Conservation (phyloP, 2,888 invertebrate species). For the Agriopis leucophaearia region DNA sequence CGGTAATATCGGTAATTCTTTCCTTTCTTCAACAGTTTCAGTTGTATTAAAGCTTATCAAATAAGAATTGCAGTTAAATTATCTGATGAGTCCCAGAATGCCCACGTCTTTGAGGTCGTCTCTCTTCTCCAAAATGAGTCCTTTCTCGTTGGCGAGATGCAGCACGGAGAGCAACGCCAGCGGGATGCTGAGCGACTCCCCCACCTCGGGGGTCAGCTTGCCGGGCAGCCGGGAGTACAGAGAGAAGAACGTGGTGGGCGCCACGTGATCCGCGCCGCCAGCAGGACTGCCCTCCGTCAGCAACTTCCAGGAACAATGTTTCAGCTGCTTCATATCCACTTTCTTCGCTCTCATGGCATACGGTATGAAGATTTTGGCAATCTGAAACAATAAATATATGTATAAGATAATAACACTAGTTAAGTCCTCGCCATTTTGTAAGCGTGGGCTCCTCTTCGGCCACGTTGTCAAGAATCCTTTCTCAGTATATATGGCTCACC, state of each 20-base stretch:
- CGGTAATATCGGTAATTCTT: too few relatives aligned
- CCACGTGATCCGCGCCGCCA: conserved; percentile 58
- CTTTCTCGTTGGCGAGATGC: conserved; percentile 94
- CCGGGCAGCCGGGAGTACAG: conserved; percentile 54
- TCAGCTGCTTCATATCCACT: conserved; percentile 94
- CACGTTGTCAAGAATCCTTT: too few relatives aligned
- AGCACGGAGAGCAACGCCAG: conserved; percentile 93
- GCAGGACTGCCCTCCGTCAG: conserved; percentile 75
- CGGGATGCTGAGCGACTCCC: conserved; percentile 91
- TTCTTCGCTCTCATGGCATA: conserved; percentile 95
- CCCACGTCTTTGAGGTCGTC: conserved; percentile 84
- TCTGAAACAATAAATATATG: conserved; percentile 71
- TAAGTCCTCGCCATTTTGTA: too few relatives aligned
- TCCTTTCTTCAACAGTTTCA: too few relatives aligned
- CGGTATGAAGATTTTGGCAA: conserved; percentile 90
- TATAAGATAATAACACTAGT: too few relatives aligned
- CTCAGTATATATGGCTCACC: too few relatives aligned
- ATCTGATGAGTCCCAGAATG: conserved; percentile 73
- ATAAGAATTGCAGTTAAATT: background rate
- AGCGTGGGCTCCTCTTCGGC: too few relatives aligned
- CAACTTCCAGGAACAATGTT: conserved; percentile 90
- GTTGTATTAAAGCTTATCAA: too few relatives aligned
- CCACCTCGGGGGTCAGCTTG: conserved; percentile 86
- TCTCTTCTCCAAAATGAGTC: conserved; percentile 83
- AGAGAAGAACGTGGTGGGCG: conserved; percentile 82